Base-by-base conservation (phyloP, 2,888 invertebrate species). In the Andricus quercusramuli region DNA sequence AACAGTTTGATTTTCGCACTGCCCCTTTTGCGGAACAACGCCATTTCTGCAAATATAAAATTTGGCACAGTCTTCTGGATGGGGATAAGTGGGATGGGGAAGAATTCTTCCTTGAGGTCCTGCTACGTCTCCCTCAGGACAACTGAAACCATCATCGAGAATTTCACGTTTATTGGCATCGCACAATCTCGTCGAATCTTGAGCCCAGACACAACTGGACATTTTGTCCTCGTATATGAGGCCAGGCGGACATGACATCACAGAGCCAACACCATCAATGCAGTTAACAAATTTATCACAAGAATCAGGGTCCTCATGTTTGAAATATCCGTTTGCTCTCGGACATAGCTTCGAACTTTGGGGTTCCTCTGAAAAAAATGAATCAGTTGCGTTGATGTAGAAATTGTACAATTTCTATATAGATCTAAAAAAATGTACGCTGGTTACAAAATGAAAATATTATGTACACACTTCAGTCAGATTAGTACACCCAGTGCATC, bases 31-130 rank as follows among this genome's bases (percentile, higher is more conserved):
- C 0, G 97, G 97, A 87, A 95, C 95, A 4, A 96, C 94, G 0
- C 96, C 96, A 88, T 96, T 96, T 84, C 96, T 94, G 93, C 97
- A 97, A 88, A 97, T 96, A 93, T 96, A 97, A 94, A 97, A 97
- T 90, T 96, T 96, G 90, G 96, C 95, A 91, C 97, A 97, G 91
- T 97, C 96, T 37, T 96, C 95, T 0, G 96, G 96, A 93, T 97
- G 96, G 2, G 96, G 95, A 93, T 95, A 97, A 0, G 96, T 96
- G 1, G 96, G 96, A 92, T 97, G 96, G 0, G 96, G 96, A 2
- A 96, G 93, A 0, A 94, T 94, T 78, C 96, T 94, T 17, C 96
- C 96, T 82, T 95, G 95, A 56, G 95, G 95, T 0, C 96, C 96
- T 85, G 94, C 91, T 4, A 95, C 94, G 76, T 95, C 95, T 4